Base-by-base conservation (phyloP, 2,888 invertebrate genomes). In the Aelia acuminata region DNA sequence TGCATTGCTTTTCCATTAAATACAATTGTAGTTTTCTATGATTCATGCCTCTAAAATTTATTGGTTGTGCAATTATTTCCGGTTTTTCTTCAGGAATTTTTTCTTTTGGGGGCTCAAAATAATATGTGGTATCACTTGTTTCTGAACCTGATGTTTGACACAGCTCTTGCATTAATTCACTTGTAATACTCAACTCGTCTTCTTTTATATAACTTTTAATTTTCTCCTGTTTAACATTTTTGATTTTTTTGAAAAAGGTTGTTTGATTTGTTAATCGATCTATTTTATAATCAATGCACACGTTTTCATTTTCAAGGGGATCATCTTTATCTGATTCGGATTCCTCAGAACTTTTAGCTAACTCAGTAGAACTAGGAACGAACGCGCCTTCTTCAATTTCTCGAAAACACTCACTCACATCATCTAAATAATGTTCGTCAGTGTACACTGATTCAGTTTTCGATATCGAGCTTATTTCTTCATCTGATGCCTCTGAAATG, bases 101-200 rank as follows among this genome's bases (percentile, higher is more conserved):
- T 80, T 80, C 80, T 35, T 80, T 80, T 3, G 80, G 80, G n/a
- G 43, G 80, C 39, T 80, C n/a, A 80, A 80, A 80, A 47, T 43
- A 47, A n/a, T 43, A 80, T 1, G 80, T 80, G 3, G 80, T 80
- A 80, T 80, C 80, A 26, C 22, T 80, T 43, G 80, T 80, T 80
- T 80, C 80, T n/a, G 80, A 80, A 47, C n/a, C 80, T 4, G 80
- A 80, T 15, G 80, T 80, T 22, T n/a, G 22, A 47, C 80, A 80
- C 4, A 80, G n/a, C 7, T 80, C 80, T 80, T 80, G 80, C 80
- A 80, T 80, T 15, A 80, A 47, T 80, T 80, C 80, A 11, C 80
- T 80, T 80, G 80, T 80, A 43, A 80, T 80, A 20, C 80, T 80
- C 80, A 80, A n/a, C 43, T 80, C 80, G 15, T 80, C 80, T 80